These are phyloP conservation scores for Trachythela sp. DNA, from an alignment of 64 coral and sea anemone species.

Conservation along the genomic window DNA sequence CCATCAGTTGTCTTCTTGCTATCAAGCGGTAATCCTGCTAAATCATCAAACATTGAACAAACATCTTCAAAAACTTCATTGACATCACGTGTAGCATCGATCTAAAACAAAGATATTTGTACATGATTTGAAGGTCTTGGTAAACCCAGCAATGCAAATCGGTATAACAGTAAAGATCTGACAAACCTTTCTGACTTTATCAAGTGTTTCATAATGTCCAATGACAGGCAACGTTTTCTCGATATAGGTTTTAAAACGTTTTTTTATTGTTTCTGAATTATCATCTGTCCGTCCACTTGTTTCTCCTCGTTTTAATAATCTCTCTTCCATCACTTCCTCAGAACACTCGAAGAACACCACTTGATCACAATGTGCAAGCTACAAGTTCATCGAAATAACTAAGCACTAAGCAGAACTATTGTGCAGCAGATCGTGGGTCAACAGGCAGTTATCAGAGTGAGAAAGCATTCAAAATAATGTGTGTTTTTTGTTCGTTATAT, in stretches of 20 bases:
- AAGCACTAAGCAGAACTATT: too few relatives aligned
- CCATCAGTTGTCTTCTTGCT: background rate
- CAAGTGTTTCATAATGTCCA: slow-evolving; percentile 60
- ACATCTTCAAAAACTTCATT: slow-evolving; percentile 80
- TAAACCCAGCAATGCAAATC: background rate
- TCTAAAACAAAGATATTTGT: background rate
- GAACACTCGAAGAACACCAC: slow-evolving; percentile 82
- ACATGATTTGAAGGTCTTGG: background rate
- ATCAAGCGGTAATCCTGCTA: slow-evolving; percentile 44
- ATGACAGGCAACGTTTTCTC: slow-evolving; percentile 93
- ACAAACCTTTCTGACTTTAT: slow-evolving; percentile 78
- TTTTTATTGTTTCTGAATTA: slow-evolving; percentile 90
- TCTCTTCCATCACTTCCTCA: slow-evolving; percentile 84
- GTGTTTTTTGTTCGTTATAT: too few relatives aligned
- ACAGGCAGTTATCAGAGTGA: too few relatives aligned
- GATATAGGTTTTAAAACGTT: slow-evolving; percentile 75
- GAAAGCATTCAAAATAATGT: too few relatives aligned
- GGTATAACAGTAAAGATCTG: background rate
- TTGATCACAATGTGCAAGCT: slow-evolving; percentile 88
- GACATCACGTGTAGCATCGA: slow-evolving; percentile 70
- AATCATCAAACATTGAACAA: slow-evolving; percentile 74
- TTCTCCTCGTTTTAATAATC: slow-evolving; percentile 78
- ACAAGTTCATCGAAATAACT: background rate
- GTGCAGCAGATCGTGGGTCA: too few relatives aligned
- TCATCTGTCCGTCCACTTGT: slow-evolving; percentile 83